phyloP scores from a whole-genome alignment of 2,113 vertebrate genomes.

The Atherinomorus stipes region DNA sequence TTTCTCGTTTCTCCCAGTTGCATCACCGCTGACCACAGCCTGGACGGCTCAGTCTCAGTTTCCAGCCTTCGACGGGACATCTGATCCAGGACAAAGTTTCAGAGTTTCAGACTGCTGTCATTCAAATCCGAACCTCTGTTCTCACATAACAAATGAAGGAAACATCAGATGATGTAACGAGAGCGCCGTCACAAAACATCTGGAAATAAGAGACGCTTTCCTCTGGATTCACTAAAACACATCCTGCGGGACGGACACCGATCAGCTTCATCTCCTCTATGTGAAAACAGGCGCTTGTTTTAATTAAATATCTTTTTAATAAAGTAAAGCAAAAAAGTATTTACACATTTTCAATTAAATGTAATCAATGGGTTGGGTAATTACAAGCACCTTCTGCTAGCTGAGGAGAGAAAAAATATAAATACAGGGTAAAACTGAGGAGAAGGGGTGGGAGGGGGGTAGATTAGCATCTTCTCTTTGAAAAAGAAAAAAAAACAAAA shows the following conservation, averaged over 20 bases:
- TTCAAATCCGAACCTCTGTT: too few relatives aligned
- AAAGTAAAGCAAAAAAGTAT: conserved; percentile 90
- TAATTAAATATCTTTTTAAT: conserved; percentile 93
- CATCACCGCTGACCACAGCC: neutral
- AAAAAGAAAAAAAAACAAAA: conserved; percentile 52
- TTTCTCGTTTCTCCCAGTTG: neutral
- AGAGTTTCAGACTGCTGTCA: too few relatives aligned
- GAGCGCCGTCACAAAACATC: too few relatives aligned
- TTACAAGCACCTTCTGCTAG: conserved; percentile 88
- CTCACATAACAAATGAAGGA: too few relatives aligned
- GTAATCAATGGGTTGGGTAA: conserved; percentile 87
- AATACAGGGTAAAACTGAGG: conserved; percentile 84
- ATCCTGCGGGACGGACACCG: conserved; percentile 18
- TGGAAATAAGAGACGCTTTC: too few relatives aligned
- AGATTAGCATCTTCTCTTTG: conserved; percentile 71
- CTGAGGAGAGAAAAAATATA: conserved; percentile 85
- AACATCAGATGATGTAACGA: too few relatives aligned
- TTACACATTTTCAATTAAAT: conserved; percentile 88
- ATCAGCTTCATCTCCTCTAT: conserved; percentile 84
- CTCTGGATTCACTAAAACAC: too few relatives aligned
- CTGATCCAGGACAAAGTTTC: too few relatives aligned
- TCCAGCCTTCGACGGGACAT: neutral
- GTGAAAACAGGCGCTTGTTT: conserved; percentile 92
- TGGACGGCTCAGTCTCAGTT: neutral
- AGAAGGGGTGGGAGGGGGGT: conserved; percentile 43